Conservation (phyloP, 23 tunicate genomes). For the Oikopleura dioica region DNA sequence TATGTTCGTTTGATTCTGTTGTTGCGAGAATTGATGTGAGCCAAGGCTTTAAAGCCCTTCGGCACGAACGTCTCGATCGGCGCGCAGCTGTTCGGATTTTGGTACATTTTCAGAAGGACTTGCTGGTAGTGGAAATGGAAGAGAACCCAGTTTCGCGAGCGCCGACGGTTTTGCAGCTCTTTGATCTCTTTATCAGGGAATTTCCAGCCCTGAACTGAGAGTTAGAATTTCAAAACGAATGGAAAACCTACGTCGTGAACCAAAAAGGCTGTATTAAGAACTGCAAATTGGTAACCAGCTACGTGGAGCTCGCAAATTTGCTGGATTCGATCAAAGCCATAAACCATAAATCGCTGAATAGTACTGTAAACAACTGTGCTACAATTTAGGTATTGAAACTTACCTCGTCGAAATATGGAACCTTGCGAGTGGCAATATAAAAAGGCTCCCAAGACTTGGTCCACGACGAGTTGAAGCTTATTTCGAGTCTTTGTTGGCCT, state of each 20-base stretch:
- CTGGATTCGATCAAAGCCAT: constrained; percentile 66
- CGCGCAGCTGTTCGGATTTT: background rate
- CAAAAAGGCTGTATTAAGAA: constrained; percentile 67
- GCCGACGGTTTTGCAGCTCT: background rate
- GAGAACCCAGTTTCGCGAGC: background rate
- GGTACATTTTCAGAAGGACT: background rate
- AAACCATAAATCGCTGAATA: constrained; percentile 79
- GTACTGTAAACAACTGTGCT: too few species aligned
- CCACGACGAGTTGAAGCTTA: constrained; percentile 71
- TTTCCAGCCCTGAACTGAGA: background rate
- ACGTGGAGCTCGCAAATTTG: constrained; percentile 94
- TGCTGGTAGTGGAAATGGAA: background rate
- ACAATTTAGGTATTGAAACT: too few species aligned
- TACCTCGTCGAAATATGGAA: constrained; percentile 81
- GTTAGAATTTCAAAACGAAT: background rate
- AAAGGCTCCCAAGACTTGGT: constrained; percentile 98
- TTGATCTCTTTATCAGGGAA: too few species aligned
- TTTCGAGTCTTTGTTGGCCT: constrained; percentile 20
- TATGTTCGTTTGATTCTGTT: background rate
- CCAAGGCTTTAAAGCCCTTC: background rate
- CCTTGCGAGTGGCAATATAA: constrained; percentile 45
- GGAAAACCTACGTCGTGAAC: constrained; percentile 31
- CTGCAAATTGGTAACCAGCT: constrained; percentile 59
- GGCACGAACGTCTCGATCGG: background rate
- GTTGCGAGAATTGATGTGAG: background rate